Evolutionary conservation across 2,113 vertebrate species (phyloP).

Genomic region (Formicarius rufipectus): DNA sequence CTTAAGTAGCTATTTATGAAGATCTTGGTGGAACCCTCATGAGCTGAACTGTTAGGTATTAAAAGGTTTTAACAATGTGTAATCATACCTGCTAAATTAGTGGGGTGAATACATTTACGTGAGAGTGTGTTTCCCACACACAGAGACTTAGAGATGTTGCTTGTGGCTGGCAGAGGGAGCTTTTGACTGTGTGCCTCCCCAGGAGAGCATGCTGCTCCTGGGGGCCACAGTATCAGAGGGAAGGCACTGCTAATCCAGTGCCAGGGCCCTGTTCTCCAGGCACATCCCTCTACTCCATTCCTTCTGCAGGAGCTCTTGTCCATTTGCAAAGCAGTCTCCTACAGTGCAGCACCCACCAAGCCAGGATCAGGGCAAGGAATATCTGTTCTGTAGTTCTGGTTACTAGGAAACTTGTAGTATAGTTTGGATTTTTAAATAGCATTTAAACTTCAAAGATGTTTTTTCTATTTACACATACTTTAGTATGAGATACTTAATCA

Average conservation of each 20-base stretch:
- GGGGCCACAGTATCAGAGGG: rapidly evolving
- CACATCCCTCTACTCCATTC: background rate
- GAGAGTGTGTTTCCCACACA: background rate
- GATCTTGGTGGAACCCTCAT: background rate
- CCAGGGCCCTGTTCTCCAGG: background rate
- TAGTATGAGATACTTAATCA: background rate
- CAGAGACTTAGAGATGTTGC: rapidly evolving
- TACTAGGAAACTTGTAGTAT: background rate
- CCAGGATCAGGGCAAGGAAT: background rate
- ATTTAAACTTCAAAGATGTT: background rate
- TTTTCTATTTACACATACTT: background rate
- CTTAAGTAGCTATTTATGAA: background rate
- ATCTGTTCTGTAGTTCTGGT: background rate
- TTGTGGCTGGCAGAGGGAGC: background rate
- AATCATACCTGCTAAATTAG: background rate
- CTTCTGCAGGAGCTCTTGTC: background rate
- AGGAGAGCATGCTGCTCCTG: background rate
- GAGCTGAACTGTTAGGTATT: background rate
- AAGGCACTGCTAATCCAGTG: background rate
- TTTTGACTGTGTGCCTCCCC: rapidly evolving
- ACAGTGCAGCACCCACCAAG: background rate
- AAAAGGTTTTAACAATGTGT: background rate
- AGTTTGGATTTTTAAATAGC: background rate
- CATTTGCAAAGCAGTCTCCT: background rate
- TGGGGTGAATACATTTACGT: background rate